Conservation (phyloP, 30 jellyfish, hydroid and myxozoan species). For the Catostylus mosaicus region DNA sequence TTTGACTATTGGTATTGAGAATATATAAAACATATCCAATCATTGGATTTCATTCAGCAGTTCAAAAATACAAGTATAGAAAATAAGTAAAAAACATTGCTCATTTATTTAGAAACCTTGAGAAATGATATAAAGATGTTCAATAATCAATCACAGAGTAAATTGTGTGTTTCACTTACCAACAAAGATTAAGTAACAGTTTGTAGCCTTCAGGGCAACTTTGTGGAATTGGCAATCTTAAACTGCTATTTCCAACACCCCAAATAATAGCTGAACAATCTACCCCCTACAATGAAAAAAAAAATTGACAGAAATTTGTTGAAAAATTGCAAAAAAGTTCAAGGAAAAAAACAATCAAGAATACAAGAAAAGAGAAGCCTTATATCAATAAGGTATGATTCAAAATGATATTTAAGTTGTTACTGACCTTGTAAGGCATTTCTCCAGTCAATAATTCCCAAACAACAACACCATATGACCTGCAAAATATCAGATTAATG, state of each 20-base stretch:
- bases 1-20: too few relatives aligned
- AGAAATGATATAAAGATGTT: too few relatives aligned
- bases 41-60: too few relatives aligned
- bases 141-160: too few relatives aligned
- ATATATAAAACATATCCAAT: too few relatives aligned
- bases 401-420: neutral
- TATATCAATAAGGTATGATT: neutral
- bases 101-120: too few relatives aligned
- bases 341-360: too few relatives aligned
- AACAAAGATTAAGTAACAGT: conserved; percentile 85
- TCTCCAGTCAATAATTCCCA: conserved; percentile 97
- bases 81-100: too few relatives aligned
- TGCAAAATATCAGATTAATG: neutral
- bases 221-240: conserved; percentile 91
- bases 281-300: conserved; percentile 81
- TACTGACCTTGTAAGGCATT: conserved; percentile 94
- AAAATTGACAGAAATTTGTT: neutral
- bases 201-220: conserved; percentile 99
- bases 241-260: conserved; percentile 99
- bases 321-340: neutral
- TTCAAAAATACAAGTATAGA: too few relatives aligned
- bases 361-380: neutral
- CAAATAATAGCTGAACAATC: conserved; percentile 97
- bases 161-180: conserved; percentile 60
- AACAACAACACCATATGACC: conserved; percentile 97